phyloP scores from a whole-genome alignment of 92 coral and sea anemone genomes.

The Parazoanthus atlanticus region DNA sequence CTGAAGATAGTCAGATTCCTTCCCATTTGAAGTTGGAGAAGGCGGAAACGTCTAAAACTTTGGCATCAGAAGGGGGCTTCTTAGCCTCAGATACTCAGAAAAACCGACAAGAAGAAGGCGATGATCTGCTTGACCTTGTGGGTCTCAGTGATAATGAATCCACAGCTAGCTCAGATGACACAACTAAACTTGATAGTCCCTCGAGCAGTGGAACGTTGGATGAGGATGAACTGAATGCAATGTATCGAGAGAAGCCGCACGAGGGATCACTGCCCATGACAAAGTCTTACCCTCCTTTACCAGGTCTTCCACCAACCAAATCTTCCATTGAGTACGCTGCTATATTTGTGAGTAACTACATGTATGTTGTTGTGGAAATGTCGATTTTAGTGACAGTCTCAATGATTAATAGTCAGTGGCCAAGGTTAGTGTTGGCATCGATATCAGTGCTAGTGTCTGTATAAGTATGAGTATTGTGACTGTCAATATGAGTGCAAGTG shows the following conservation, averaged over 20 bases:
- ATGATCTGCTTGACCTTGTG: slow-evolving; percentile 78
- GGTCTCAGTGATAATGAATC: slow-evolving; percentile 67
- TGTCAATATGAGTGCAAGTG: neutral
- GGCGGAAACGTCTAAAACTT: neutral
- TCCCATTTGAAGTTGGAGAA: neutral
- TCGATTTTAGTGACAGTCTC: neutral
- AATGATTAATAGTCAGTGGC: neutral
- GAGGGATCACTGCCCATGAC: slow-evolving; percentile 3
- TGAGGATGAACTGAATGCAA: slow-evolving; percentile 30
- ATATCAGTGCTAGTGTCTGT: neutral
- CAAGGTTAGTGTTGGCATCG: neutral
- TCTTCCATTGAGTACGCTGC: slow-evolving; percentile 23
- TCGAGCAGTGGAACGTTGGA: slow-evolving; percentile 22
- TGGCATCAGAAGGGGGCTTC: neutral
- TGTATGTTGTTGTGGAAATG: neutral
- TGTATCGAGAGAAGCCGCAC: neutral
- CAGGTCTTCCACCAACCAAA: slow-evolving; percentile 13
- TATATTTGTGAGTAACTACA: slow-evolving; percentile 26
- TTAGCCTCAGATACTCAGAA: neutral
- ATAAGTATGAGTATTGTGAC: neutral
- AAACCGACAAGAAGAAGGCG: slow-evolving; percentile 27
- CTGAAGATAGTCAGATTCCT: neutral
- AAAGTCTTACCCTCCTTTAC: slow-evolving; percentile 23
- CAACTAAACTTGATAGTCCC: slow-evolving; percentile 36
- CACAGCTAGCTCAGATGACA: slow-evolving; percentile 51